Percentiles rank a stretch among this genome's conserved stretches.
Evolutionary conservation across 1,140 invertebrate genomes (phyloP).

Genomic region (Cecropterus lyciades): DNA sequence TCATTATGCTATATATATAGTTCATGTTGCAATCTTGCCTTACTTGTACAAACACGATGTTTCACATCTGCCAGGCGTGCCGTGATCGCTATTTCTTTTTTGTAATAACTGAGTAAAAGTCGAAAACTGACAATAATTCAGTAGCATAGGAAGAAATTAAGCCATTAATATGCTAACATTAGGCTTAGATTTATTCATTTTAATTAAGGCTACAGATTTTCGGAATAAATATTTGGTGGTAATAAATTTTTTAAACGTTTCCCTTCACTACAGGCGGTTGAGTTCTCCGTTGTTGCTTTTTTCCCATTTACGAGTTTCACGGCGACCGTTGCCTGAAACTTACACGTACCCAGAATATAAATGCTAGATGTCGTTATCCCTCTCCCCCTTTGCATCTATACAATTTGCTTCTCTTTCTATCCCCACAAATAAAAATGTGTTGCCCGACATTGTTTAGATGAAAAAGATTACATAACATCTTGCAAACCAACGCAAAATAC

Average conservation of each 20-base stretch:
- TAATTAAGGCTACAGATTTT: conserved; percentile 28
- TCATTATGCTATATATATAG: too few relatives aligned
- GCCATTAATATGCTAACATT: conserved; percentile 20
- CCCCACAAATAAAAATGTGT: conserved; percentile 80
- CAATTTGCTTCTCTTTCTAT: conserved; percentile 60
- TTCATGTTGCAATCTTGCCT: too few relatives aligned
- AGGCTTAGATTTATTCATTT: conserved; percentile 20
- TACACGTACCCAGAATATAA: conserved; percentile 83
- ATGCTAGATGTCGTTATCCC: conserved; percentile 67
- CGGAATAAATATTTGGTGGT: conserved; percentile 11
- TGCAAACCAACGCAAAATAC: conserved; percentile 46
- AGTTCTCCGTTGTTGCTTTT: conserved; percentile 82
- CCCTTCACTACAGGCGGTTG: conserved; percentile 77
- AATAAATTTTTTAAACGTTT: conserved; percentile 39
- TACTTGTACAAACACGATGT: too few relatives aligned
- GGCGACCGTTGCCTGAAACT: conserved; percentile 83
- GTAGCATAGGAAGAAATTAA: conserved; percentile 21
- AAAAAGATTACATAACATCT: conserved; percentile 69
- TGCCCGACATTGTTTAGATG: conserved; percentile 70
- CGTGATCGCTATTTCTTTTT: too few relatives aligned
- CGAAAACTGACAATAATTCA: background rate
- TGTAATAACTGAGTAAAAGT: background rate
- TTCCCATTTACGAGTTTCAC: conserved; percentile 84
- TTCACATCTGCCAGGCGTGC: too few relatives aligned
- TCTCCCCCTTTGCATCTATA: conserved; percentile 47